Conservation (phyloP, 2,888 invertebrate genomes). For the Girardia tigrina region DNA sequence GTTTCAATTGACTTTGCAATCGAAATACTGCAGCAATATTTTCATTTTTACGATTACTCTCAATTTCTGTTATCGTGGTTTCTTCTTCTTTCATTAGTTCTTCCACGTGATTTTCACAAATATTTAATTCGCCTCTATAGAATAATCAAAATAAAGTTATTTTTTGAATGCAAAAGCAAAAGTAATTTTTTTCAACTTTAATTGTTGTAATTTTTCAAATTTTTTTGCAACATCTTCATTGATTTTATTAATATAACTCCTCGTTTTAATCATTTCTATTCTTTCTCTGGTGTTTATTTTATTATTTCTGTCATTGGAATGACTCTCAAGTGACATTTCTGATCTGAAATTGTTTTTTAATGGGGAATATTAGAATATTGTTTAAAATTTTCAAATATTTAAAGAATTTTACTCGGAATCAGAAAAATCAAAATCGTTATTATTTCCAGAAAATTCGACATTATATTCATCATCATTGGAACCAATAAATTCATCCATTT, state of each 20-base stretch:
- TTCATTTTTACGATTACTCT: constrained; percentile 41
- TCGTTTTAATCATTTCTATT: neutral
- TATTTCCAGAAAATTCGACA: no score
- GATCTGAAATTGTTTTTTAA: no score
- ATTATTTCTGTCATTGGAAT: no score
- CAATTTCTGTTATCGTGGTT: constrained; percentile 39
- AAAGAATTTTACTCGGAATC: no score
- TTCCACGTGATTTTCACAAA: constrained; percentile 42
- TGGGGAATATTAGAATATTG: no score
- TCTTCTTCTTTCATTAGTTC: constrained; percentile 43
- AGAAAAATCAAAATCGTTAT: no score
- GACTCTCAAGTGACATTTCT: no score
- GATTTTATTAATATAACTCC: neutral
- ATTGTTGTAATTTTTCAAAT: neutral
- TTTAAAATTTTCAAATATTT: no score
- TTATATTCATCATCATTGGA: no score
- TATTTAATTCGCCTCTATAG: constrained; percentile 45
- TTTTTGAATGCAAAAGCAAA: no score
- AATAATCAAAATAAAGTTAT: neutral
- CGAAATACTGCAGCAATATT: constrained; percentile 44
- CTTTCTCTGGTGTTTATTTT: no score
- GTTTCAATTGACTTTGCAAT: constrained; percentile 42
- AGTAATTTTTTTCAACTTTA: neutral
- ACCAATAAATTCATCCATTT: no score
- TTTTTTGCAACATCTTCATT: neutral